Conservation (phyloP, 2,888 invertebrate species). For the Pristionchus exspectatus region DNA sequence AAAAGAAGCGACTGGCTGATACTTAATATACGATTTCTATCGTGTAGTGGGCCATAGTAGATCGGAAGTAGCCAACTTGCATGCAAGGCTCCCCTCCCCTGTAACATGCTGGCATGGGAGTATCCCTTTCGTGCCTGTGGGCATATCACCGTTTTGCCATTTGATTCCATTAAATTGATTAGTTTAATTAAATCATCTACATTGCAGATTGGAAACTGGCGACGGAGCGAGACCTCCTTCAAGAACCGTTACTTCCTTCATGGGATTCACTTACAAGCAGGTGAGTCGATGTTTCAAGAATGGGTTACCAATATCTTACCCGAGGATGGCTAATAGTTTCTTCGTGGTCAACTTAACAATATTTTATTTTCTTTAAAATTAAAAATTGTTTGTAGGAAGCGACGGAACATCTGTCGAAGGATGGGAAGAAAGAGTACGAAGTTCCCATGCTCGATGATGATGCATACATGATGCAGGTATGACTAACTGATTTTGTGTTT, state of each 20-base stretch:
- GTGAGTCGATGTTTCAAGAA: neutral
- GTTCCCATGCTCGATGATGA: constrained; percentile 77
- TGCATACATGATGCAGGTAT: constrained; percentile 73
- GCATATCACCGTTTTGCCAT: no score
- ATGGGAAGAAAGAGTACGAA: constrained; percentile 75
- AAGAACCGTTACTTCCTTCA: constrained; percentile 74
- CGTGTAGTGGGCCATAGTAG: no score
- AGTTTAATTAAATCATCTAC: neutral
- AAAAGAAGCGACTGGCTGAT: no score
- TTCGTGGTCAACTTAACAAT: no score
- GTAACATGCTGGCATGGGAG: no score
- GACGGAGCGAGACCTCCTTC: constrained; percentile 81
- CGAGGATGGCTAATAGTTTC: no score
- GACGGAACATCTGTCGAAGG: constrained; percentile 71
- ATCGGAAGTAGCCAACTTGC: no score
- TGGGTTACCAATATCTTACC: neutral
- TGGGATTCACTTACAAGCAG: constrained; percentile 67
- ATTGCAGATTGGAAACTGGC: constrained; percentile 88
- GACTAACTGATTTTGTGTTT: neutral
- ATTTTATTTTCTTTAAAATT: neutral
- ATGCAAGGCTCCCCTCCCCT: no score
- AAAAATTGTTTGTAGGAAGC: constrained; percentile 61
- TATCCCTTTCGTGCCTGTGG: no score
- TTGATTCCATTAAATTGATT: neutral
- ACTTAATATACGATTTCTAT: no score